Evolutionary conservation across 2,113 vertebrate genomes (phyloP).

Genomic region (Labrus mixtus): DNA sequence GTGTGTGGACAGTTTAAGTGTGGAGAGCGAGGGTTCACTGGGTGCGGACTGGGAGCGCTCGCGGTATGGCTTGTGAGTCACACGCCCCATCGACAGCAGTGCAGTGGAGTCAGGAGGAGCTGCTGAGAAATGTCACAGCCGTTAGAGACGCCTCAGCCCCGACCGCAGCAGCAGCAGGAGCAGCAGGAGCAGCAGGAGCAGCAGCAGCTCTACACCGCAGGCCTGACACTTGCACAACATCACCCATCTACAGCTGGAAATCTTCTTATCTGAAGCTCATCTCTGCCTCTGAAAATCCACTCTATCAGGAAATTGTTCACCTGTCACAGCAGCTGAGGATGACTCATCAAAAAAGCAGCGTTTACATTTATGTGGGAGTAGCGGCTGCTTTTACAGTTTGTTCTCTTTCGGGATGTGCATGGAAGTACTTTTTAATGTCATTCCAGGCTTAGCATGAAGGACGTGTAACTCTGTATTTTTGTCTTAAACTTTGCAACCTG

Average conservation of each 20-base stretch:
- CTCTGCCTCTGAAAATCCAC: constrained; percentile 50
- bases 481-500: constrained; percentile 48
- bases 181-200: constrained; percentile 47
- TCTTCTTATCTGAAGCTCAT: constrained; percentile 43
- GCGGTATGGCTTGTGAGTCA: constrained; percentile 75
- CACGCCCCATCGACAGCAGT: constrained; percentile 76
- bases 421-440: constrained; percentile 23
- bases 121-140: constrained; percentile 78
- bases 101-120: constrained; percentile 77
- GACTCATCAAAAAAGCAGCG: constrained; percentile 77
- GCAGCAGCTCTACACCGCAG: constrained; percentile 49
- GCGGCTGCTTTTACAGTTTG: constrained; percentile 42
- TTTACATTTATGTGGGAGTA: constrained; percentile 55
- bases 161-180: constrained; percentile 37
- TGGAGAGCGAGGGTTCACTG: constrained; percentile 67
- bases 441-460: constrained; percentile 9
- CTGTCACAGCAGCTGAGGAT: constrained; percentile 67
- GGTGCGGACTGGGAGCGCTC: constrained; percentile 67
- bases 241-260: constrained; percentile 55
- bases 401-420: constrained; percentile 24
- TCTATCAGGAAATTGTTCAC: constrained; percentile 52
- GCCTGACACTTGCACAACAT: constrained; percentile 29
- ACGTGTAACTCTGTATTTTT: constrained; percentile 19
- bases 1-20: constrained; percentile 50
- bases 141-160: constrained; percentile 63